Base-by-base conservation (phyloP, 2,888 invertebrate species). In the Eilema depressum region DNA sequence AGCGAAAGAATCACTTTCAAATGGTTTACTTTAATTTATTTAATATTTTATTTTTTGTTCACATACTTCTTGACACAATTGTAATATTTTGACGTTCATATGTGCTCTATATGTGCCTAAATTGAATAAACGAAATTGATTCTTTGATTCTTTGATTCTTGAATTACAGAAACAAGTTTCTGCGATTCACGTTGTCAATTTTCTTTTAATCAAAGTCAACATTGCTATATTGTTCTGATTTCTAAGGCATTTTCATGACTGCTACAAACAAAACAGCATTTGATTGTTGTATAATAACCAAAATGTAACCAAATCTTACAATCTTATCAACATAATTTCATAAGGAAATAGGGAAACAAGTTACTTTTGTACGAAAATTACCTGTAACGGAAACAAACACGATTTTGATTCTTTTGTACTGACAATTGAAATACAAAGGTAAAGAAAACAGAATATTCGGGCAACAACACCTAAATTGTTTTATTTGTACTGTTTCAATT, bases 321-420 rank as follows among this genome's bases (percentile, higher is more conserved):
- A 59, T 26, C 59, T 28, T 59, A 59, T 59, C 26, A 26, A 59
- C 28, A 59, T 26, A 57, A 23, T 57, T 59, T 59, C 59, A 59
- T 25, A 59, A 59, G 26, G 59, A 59, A 26, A 59, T 59, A 26
- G 28, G 25, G 28, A 59, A 59, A 59, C n/a, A 59, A 59, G 59
- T 59, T 28, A 28, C 59, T 26, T 59, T 59, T 17, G 59, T 59
- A 20, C 1, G 26, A 59, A 59, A 59, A 28, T 59, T 59, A 59
- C 59, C 28, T 28, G 59, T 59, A 59, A 59, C 59, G 59, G 59
- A 59, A 59, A 59, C 26, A 25, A 59, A 59, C 20, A 28, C 59
- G 26, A 59, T 59, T 59, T 28, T 59, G 28, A 17, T 26, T 25
- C 26, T 17, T 26, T 59, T 59, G 59, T 59, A 20, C 17, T 17